Evolutionary conservation across 1,140 invertebrate genomes (phyloP).

Genomic region (Xylocopa sonorina): DNA sequence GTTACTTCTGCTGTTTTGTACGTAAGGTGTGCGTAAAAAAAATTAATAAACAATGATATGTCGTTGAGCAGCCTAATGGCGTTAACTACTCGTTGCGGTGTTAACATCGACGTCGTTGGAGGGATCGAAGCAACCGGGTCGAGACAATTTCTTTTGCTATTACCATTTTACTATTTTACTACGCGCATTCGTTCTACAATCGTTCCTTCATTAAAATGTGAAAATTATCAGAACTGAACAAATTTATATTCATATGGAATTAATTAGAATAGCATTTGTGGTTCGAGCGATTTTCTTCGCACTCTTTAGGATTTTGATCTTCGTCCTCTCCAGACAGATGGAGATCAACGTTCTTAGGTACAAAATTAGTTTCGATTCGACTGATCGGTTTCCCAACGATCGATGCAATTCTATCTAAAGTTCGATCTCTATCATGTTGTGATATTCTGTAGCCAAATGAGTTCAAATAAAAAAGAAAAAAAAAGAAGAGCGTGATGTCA

Average conservation of each 20-base stretch:
- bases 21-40: slow-evolving; percentile 50
- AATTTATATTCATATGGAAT: too few relatives aligned
- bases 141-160: background rate
- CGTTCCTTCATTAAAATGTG: too few relatives aligned
- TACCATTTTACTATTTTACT: background rate
- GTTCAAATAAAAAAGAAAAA: slow-evolving; percentile 66
- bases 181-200: too few relatives aligned
- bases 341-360: background rate
- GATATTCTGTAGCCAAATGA: slow-evolving; percentile 75
- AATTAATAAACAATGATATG: slow-evolving; percentile 45
- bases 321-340: background rate
- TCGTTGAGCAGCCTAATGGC: slow-evolving; percentile 65
- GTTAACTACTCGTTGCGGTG: slow-evolving; percentile 47
- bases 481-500: slow-evolving; percentile 35
- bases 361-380: slow-evolving; percentile 11
- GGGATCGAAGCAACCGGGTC: slow-evolving; percentile 8
- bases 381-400: slow-evolving; percentile 39
- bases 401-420: slow-evolving; percentile 75
- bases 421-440: slow-evolving; percentile 79
- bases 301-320: background rate
- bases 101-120: slow-evolving; percentile 38
- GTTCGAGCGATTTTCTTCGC: background rate
- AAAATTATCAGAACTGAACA: too few relatives aligned
- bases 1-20: slow-evolving; percentile 70
- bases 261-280: too few relatives aligned